Conservation (phyloP, 2,888 invertebrate species). For the Abrostola triplasia region DNA sequence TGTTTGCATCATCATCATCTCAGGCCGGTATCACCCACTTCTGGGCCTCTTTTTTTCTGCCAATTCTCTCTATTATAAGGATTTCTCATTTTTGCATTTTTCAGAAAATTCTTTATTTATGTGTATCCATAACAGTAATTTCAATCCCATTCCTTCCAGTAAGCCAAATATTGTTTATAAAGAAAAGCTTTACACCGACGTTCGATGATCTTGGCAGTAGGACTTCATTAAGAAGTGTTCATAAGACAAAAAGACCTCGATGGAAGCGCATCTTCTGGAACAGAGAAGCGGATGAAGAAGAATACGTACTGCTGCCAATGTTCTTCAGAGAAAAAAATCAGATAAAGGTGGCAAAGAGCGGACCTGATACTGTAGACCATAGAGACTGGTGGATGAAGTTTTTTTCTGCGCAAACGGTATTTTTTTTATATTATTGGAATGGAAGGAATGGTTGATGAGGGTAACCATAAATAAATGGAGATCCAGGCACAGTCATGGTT, state of each 20-base stretch:
- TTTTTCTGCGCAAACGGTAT: constrained; percentile 64
- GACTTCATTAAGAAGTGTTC: constrained; percentile 23
- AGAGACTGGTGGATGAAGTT: constrained; percentile 80
- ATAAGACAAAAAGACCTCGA: constrained; percentile 51
- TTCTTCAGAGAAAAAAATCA: constrained; percentile 55
- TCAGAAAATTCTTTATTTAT: too few relatives aligned
- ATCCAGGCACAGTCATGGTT: too few relatives aligned
- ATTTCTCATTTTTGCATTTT: too few relatives aligned
- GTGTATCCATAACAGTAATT: too few relatives aligned
- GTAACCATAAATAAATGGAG: too few relatives aligned
- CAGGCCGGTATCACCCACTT: too few relatives aligned
- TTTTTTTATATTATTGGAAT: too few relatives aligned
- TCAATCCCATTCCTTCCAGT: constrained; percentile 46
- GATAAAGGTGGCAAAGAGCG: constrained; percentile 42
- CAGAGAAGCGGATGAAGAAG: constrained; percentile 67
- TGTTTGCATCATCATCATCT: too few relatives aligned
- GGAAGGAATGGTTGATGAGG: too few relatives aligned
- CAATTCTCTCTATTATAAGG: too few relatives aligned
- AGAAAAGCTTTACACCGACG: constrained; percentile 36
- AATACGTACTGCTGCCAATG: constrained; percentile 71
- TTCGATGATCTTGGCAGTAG: constrained; percentile 27
- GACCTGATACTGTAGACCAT: constrained; percentile 30
- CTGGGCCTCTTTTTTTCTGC: too few relatives aligned
- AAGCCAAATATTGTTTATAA: constrained; percentile 54
- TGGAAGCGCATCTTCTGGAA: constrained; percentile 65